Percentiles rank a stretch among this genome's conserved stretches.
phyloP scores from a whole-genome alignment of 1,140 invertebrate species.

The Zeugodacus cucurbitae region DNA sequence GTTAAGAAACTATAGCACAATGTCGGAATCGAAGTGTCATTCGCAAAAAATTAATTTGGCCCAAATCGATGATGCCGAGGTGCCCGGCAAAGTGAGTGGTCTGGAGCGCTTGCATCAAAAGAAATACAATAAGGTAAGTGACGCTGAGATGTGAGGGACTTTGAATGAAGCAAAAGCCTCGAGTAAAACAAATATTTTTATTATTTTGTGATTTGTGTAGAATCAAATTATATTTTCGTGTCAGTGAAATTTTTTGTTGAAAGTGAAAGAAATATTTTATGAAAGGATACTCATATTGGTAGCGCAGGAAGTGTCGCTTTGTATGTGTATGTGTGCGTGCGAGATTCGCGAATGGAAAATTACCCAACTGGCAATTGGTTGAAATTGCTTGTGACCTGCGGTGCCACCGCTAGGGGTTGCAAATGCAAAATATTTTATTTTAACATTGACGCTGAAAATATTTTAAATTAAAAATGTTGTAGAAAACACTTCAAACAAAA shows the following conservation, averaged over 20 bases:
- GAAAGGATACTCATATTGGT: too few species aligned
- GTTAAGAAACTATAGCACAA: constrained; percentile 44
- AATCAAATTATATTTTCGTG: too few species aligned
- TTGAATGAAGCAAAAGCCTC: not conserved
- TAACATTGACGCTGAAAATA: too few species aligned
- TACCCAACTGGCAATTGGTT: not conserved
- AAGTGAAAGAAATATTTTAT: too few species aligned
- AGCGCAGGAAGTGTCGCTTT: too few species aligned
- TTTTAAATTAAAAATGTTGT: too few species aligned
- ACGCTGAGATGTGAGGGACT: not conserved
- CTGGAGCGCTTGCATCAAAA: constrained; percentile 54
- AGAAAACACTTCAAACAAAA: not conserved
- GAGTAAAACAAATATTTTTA: not conserved
- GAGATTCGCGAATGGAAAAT: not conserved
- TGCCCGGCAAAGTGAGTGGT: constrained; percentile 55
- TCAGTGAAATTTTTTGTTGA: too few species aligned
- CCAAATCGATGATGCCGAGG: constrained; percentile 53
- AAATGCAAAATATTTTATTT: not conserved
- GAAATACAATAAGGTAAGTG: constrained; percentile 61
- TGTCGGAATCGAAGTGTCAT: constrained; percentile 30
- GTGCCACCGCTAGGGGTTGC: not conserved
- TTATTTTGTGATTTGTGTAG: too few species aligned
- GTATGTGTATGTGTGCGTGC: not conserved
- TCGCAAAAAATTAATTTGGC: constrained; percentile 45
- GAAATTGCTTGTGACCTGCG: not conserved